A percentile compares a stretch with the other conserved stretches of the same genome.
Conservation (phyloP, 2,113 vertebrate species). For the Eretmochelys imbricata region DNA sequence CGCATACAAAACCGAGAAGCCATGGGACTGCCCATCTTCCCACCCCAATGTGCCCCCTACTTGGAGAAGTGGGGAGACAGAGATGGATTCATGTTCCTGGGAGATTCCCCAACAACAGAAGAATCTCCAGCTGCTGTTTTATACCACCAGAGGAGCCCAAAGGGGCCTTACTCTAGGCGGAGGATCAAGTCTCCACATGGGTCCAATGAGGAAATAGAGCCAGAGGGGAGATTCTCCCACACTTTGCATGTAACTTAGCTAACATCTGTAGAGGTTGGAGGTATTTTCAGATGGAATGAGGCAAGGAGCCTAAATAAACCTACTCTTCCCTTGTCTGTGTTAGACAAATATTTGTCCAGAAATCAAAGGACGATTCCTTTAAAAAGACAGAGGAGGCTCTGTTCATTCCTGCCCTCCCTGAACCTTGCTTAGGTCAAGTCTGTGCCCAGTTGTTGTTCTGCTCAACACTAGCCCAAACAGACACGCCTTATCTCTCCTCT, state of each 20-base stretch:
- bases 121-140: not conserved
- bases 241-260: not conserved
- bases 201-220: not conserved
- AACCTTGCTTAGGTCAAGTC: not conserved
- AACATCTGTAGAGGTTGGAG: not conserved
- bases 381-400: not conserved
- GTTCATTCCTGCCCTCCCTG: not conserved
- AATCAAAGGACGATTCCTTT: not conserved
- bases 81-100: not conserved
- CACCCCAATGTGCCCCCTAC: not conserved
- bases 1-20: not conserved
- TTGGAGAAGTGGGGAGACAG: not conserved
- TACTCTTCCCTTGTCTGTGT: not conserved
- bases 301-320: not conserved
- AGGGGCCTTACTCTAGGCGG: not conserved
- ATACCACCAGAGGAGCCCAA: not conserved
- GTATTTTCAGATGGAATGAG: not conserved
- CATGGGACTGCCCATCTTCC: not conserved
- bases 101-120: not conserved
- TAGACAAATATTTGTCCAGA: not conserved
- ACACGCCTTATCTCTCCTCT: not conserved
- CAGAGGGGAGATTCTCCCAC: not conserved
- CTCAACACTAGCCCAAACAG: not conserved
- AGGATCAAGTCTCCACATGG: not conserved
- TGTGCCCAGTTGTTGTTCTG: not conserved